A percentile compares a stretch with the other conserved stretches of the same genome.
Conservation (phyloP, 2,797 vertebrate genomes). For the Rhynchotus rufescens region DNA sequence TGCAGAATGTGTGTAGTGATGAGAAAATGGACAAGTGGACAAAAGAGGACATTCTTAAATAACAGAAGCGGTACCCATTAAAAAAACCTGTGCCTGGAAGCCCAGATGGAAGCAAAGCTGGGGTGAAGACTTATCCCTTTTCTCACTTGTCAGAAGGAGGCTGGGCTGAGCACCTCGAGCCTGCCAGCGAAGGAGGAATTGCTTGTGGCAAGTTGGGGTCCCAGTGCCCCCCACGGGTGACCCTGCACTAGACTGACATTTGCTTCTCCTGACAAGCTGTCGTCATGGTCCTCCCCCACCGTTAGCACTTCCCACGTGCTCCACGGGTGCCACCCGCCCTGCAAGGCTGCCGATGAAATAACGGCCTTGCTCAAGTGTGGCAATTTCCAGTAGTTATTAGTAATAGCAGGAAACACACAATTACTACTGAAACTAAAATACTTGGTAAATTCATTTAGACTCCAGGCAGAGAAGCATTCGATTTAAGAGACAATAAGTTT, state of each 20-base stretch:
- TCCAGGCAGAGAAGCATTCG: conserved; percentile 6
- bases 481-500: conserved; percentile 21
- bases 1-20: background rate
- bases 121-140: background rate
- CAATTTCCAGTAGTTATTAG: background rate
- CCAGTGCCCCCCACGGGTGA: background rate
- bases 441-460: background rate
- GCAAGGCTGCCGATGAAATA: background rate
- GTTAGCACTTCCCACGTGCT: background rate
- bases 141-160: background rate
- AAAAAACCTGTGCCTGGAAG: background rate
- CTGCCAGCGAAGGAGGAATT: background rate
- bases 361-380: background rate
- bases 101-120: too few relatives aligned
- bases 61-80: background rate
- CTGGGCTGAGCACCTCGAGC: too few relatives aligned
- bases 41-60: background rate
- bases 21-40: background rate
- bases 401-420: background rate
- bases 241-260: background rate
- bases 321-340: fast-evolving
- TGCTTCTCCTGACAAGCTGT: background rate
- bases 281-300: background rate
- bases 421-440: background rate
- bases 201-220: background rate